phyloP scores from a whole-genome alignment of 2,888 invertebrate species.

The Tanypteryx hageni region DNA sequence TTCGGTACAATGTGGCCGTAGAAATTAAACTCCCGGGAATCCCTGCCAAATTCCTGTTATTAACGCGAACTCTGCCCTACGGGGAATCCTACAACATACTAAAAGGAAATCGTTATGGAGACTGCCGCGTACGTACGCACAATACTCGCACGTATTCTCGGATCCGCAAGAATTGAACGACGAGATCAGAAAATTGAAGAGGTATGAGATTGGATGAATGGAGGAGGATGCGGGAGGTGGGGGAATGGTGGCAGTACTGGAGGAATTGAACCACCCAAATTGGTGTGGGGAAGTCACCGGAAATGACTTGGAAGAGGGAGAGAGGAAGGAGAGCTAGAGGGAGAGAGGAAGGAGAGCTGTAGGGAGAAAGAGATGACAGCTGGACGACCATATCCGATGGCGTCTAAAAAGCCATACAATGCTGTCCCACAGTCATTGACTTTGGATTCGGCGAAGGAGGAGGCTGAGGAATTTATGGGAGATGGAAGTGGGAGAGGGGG shows the following conservation, averaged over 20 bases:
- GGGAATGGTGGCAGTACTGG: background rate
- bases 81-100: too few relatives aligned
- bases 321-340: background rate
- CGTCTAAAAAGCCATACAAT: conserved; percentile 28
- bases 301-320: background rate
- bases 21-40: too few relatives aligned
- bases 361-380: conserved; percentile 7
- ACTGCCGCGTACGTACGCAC: too few relatives aligned
- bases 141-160: too few relatives aligned
- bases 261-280: background rate
- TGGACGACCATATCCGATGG: background rate
- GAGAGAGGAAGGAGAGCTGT: background rate
- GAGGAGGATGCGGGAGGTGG: background rate
- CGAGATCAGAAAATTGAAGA: too few relatives aligned
- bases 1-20: too few relatives aligned
- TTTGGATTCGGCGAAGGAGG: conserved; percentile 4
- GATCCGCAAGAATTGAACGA: too few relatives aligned
- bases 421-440: conserved; percentile 12
- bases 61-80: too few relatives aligned
- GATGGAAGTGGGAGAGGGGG: background rate
- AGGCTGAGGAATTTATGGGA: background rate
- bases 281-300: background rate
- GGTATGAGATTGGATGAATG: too few relatives aligned
- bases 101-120: too few relatives aligned
- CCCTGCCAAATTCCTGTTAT: too few relatives aligned